These are phyloP conservation scores for Pecten maximus DNA, from an alignment of 2,888 invertebrate species.

Conservation along the genomic window DNA sequence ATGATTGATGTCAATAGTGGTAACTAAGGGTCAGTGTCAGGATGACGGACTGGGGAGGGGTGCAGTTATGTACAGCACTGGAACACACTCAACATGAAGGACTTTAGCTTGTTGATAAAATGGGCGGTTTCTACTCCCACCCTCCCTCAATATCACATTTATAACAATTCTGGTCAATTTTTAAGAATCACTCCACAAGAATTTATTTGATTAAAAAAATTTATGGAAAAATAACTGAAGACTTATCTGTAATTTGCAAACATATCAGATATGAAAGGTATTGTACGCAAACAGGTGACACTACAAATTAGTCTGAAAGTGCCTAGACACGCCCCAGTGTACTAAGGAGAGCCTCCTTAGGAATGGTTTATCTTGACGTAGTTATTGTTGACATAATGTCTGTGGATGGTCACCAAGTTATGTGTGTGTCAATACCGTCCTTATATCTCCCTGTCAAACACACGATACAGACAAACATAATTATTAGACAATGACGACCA, in stretches of 20 bases:
- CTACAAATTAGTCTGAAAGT: background rate
- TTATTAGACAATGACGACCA: background rate
- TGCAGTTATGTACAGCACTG: background rate
- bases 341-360: background rate
- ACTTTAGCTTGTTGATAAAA: background rate
- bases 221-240: background rate
- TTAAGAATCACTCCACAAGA: background rate
- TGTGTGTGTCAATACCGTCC: background rate
- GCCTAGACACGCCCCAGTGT: background rate
- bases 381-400: background rate
- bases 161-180: background rate
- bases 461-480: background rate
- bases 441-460: background rate
- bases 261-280: background rate
- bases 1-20: background rate
- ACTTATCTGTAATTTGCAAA: background rate
- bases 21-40: background rate
- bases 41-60: background rate
- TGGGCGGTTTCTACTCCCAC: background rate
- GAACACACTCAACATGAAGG: background rate
- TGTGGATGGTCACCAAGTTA: slow-evolving; percentile 23
- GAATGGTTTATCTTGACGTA: background rate
- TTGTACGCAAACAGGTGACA: background rate
- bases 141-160: background rate
- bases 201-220: background rate